Conservation (phyloP, 1,140 invertebrate species). For the Mya arenaria region DNA sequence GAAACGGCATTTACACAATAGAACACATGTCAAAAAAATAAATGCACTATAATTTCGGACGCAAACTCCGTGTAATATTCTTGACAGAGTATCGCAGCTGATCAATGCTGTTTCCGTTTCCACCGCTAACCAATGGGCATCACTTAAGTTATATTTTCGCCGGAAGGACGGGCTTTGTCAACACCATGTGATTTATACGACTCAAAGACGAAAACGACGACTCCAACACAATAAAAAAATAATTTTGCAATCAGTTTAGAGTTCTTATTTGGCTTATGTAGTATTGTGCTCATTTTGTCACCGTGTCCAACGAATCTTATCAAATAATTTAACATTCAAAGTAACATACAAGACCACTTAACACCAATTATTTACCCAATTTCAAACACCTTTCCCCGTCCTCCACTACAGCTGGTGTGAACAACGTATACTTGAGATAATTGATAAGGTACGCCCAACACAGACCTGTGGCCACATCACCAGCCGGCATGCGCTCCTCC, state of each 20-base stretch:
- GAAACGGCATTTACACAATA: neutral
- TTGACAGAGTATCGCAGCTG: neutral
- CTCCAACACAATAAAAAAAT: no score
- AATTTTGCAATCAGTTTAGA: neutral
- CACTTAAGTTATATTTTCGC: no score
- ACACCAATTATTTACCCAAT: no score
- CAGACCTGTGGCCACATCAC: conserved; percentile 44
- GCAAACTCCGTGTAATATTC: neutral
- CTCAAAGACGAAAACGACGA: no score
- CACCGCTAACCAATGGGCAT: no score
- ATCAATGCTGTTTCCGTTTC: neutral
- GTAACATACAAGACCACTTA: no score
- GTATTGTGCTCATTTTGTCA: neutral
- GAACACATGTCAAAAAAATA: neutral
- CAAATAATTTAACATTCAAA: neutral
- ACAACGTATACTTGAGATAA: conserved; percentile 10
- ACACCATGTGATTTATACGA: no score
- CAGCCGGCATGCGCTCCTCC: conserved; percentile 32
- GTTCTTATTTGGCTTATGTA: neutral
- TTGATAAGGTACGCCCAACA: conserved; percentile 29
- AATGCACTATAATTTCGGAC: neutral
- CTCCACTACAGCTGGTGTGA: no score
- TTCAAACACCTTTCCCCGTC: no score
- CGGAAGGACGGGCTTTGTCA: no score
- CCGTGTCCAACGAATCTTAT: neutral